A percentile compares a stretch with the other conserved stretches of the same genome.
Evolutionary conservation across 2,113 vertebrate species (phyloP).

Genomic region (Oceanodroma tethys): DNA sequence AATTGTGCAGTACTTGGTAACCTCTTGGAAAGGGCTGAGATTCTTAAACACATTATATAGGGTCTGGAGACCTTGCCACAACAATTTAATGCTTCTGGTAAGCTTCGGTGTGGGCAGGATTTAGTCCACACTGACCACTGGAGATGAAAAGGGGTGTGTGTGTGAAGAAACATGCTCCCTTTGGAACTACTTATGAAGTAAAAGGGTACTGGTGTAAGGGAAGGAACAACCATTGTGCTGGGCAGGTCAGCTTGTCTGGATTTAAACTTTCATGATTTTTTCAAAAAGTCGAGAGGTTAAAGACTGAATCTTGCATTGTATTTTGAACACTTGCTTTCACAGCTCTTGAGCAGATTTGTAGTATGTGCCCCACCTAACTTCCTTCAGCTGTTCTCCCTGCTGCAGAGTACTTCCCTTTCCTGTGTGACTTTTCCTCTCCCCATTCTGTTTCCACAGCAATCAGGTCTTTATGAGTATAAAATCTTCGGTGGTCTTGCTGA

Average conservation of each 20-base stretch:
- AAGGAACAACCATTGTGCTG: slow-evolving; percentile 6
- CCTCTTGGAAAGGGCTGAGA: not conserved
- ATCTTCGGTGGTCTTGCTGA: slow-evolving; percentile 78
- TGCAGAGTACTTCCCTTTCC: slow-evolving; percentile 39
- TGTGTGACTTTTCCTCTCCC: slow-evolving; percentile 34
- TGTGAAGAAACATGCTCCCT: not conserved
- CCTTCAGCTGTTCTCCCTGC: slow-evolving; percentile 46
- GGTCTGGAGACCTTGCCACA: not conserved
- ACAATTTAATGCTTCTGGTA: not conserved
- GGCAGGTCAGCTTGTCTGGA: not conserved
- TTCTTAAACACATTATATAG: not conserved
- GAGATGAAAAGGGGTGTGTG: not conserved
- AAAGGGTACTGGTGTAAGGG: not conserved
- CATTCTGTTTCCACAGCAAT: slow-evolving; percentile 73
- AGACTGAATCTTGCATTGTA: slow-evolving; percentile 34
- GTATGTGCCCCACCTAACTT: slow-evolving; percentile 53
- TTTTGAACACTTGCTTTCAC: slow-evolving; percentile 31
- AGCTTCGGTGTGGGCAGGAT: not conserved
- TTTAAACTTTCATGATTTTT: slow-evolving; percentile 40
- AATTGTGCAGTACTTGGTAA: not conserved
- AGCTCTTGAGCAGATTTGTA: slow-evolving; percentile 11
- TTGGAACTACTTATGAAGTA: not conserved
- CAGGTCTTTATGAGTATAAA: slow-evolving; percentile 91
- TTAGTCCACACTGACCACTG: not conserved
- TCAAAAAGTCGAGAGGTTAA: slow-evolving; percentile 6